Evolutionary conservation across 2,113 vertebrate genomes (phyloP).

Genomic region (Sander lucioperca): DNA sequence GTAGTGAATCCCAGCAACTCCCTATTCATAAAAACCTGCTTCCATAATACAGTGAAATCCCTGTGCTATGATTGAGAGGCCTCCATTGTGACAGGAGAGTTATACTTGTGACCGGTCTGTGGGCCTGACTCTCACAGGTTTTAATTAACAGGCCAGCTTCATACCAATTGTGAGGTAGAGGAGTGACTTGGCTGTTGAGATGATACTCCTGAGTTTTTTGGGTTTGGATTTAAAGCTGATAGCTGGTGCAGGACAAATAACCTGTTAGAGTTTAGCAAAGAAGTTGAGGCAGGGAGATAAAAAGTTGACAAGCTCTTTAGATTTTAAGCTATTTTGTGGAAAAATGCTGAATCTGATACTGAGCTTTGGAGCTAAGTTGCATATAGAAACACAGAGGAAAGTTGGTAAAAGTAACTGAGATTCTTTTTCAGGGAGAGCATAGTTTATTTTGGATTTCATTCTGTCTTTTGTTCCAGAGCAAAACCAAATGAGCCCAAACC

Average conservation of each 20-base stretch:
- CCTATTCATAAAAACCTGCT: slow-evolving; percentile 38
- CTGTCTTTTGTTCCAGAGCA: neutral
- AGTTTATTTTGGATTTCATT: neutral
- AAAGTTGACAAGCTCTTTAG: neutral
- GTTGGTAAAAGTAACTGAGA: neutral
- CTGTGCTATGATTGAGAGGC: slow-evolving; percentile 13
- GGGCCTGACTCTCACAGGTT: neutral
- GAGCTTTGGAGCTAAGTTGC: neutral
- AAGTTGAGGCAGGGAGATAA: neutral
- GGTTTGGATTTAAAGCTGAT: neutral
- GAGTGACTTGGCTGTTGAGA: neutral
- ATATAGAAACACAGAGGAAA: neutral
- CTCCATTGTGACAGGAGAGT: neutral
- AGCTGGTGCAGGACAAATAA: neutral
- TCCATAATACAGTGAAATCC: slow-evolving; percentile 38
- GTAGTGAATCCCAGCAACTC: slow-evolving; percentile 23
- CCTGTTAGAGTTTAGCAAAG: neutral
- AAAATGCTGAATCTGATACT: neutral
- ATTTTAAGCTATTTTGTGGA: neutral
- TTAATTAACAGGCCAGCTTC: neutral
- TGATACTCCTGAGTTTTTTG: neutral
- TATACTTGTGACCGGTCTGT: neutral
- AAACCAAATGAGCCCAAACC: neutral
- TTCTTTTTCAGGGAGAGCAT: neutral
- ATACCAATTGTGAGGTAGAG: neutral